Base-by-base conservation (phyloP, 2,113 vertebrate genomes). In the Podarcis raffonei region DNA sequence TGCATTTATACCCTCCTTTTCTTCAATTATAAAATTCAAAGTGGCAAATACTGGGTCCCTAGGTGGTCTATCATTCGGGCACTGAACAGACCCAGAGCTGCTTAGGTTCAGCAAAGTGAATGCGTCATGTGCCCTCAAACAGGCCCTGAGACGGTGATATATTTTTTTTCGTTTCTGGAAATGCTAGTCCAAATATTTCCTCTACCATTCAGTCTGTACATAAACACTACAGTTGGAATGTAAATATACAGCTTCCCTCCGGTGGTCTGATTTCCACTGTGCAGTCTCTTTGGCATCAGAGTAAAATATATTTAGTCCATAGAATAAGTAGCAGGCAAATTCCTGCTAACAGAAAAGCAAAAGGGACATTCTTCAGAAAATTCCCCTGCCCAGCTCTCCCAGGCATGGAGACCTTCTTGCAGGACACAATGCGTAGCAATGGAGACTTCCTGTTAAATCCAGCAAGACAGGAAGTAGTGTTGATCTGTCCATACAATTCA, bases 331-430 rank as follows among this genome's bases (percentile, higher is more conserved):
- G 62, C 32, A 57, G 0, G 25, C 3, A 13, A 1, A 27, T 42
- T 57, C 15, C 18, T 39, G 13, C 12, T 30, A 48, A 16, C 3
- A 15, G 27, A 3, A 53, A 25, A 20, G 57, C 39, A 9, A 27
- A 76, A 85, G 68, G 1, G 22, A 1, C 66, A n/a, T 65, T 48
- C 35, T 77, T 65, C 27, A 30, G 25, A 42, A 32, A 32, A 2
- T 0, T 1, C 53, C 37, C n/a, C 32, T 75, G 30, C 42, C 62
- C 75, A 53, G 3, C 48, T 53, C 48, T 53, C 25, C 57, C 85
- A 23, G 0, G 0, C 0, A 0, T 20, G 81, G 66, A 76, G 2
- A 11, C 27, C 22, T 22, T 66, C 88, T 16, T 0, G 0, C 3
- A 69, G 23, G 27, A 30, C 79, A 71, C 81, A 69, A 25, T 69